These are phyloP conservation scores for Ganaspis sp. DNA, from an alignment of 1,140 invertebrate genomes.

Conservation along the genomic window DNA sequence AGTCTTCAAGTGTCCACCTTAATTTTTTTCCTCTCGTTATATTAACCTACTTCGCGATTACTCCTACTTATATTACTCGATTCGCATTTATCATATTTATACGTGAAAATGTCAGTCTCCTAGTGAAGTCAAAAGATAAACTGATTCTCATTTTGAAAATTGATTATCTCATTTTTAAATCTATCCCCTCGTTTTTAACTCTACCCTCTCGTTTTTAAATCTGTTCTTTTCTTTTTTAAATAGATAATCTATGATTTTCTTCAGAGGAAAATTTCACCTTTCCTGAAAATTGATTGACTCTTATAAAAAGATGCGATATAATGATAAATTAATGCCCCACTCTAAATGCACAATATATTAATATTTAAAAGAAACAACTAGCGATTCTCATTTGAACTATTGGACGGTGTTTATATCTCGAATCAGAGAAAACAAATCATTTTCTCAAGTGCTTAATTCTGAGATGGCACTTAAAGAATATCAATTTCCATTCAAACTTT, in stretches of 20 bases:
- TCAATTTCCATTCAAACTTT: neutral
- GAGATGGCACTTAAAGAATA: constrained; percentile 21
- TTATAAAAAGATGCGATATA: no score
- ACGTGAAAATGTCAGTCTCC: constrained; percentile 51
- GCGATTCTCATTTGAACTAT: constrained; percentile 3
- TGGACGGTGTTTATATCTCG: constrained; percentile 21
- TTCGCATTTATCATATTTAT: constrained; percentile 58
- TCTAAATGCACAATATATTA: neutral
- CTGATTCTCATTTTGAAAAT: constrained; percentile 14
- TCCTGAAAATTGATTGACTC: neutral
- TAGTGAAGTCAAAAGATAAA: constrained; percentile 53
- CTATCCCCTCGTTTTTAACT: no score
- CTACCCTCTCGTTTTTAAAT: no score
- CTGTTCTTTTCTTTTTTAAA: no score
- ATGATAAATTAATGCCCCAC: neutral
- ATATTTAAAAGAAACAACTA: neutral
- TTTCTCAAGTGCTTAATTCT: constrained; percentile 10
- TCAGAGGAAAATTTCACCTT: no score
- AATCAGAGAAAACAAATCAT: neutral
- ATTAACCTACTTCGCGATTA: constrained; percentile 55
- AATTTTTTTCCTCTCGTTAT: constrained; percentile 48
- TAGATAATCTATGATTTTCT: no score
- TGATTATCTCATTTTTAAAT: no score
- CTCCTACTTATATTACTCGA: constrained; percentile 62
- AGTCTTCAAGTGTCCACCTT: constrained; percentile 48